A percentile compares a stretch with the other conserved stretches of the same genome.
These are phyloP conservation scores for Phataginus tricuspis DNA, from an alignment of 2,797 vertebrate genomes.

Conservation along the genomic window DNA sequence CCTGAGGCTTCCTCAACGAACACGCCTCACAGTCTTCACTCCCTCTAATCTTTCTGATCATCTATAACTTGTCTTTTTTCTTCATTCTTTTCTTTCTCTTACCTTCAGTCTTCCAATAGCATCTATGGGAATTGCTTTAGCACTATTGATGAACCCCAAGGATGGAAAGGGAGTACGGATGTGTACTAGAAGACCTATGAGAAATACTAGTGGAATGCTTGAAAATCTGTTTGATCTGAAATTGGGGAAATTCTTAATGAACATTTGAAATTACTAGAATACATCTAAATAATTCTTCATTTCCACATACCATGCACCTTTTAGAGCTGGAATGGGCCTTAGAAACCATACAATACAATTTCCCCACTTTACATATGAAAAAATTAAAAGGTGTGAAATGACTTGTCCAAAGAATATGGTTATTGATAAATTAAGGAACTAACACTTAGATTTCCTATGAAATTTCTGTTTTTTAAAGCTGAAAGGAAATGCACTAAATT, in stretches of 20 bases:
- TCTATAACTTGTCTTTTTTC: not conserved
- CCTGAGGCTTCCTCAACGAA: not conserved
- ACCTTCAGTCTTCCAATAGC: not conserved
- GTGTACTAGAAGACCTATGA: not conserved
- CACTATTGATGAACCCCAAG: not conserved
- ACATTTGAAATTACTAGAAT: constrained; percentile 15
- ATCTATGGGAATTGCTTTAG: not conserved
- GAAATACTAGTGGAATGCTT: constrained; percentile 17
- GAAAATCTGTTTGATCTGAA: constrained; percentile 27
- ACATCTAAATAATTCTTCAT: not conserved
- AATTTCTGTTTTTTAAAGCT: constrained; percentile 5
- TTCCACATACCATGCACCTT: constrained; percentile 3
- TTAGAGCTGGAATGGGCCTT: not conserved
- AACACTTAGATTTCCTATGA: constrained; percentile 39
- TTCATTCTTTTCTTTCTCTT: constrained; percentile 26
- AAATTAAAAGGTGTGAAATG: constrained; percentile 15
- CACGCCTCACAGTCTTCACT: not conserved
- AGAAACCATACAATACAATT: not conserved
- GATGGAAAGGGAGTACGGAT: not conserved
- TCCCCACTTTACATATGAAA: constrained; percentile 11
- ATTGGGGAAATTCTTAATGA: constrained; percentile 36
- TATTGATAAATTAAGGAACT: constrained; percentile 21
- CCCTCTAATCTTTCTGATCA: not conserved
- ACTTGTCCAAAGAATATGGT: not conserved
- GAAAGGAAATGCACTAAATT: constrained; percentile 13